phyloP scores from a whole-genome alignment of 2,888 invertebrate species.

The Agonopterix heracliana region DNA sequence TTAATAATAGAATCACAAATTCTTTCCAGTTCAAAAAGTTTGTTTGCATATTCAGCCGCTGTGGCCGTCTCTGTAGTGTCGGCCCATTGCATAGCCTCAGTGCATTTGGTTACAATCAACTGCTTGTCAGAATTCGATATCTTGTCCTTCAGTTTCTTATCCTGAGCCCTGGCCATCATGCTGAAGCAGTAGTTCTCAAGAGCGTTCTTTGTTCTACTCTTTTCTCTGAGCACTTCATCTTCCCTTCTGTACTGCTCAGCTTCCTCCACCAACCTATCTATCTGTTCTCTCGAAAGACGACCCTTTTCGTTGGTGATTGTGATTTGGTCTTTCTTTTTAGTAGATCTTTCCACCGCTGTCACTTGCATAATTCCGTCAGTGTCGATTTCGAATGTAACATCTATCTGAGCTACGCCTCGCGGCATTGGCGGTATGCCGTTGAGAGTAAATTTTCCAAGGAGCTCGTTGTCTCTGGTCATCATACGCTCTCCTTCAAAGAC shows the following conservation, averaged over 20 bases:
- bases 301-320: conserved; percentile 43
- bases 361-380: neutral
- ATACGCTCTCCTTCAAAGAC: conserved; percentile 92
- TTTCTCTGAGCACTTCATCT: conserved; percentile 13
- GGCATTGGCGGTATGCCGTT: neutral
- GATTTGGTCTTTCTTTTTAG: neutral
- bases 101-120: conserved; percentile 10
- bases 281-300: neutral
- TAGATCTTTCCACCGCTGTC: neutral
- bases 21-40: neutral
- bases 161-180: neutral
- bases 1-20: conserved; percentile 28
- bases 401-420: neutral
- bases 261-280: neutral
- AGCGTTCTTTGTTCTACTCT: conserved; percentile 21
- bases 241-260: neutral
- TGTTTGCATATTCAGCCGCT: conserved; percentile 30
- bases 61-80: conserved; percentile 58
- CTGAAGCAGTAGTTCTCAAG: neutral
- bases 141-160: neutral
- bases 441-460: conserved; percentile 72
- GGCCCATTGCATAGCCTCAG: neutral
- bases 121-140: conserved; percentile 72
- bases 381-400: neutral
- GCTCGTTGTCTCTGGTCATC: conserved; percentile 94